Conservation (phyloP, 2,113 vertebrate genomes). For the Bos javanicus region DNA sequence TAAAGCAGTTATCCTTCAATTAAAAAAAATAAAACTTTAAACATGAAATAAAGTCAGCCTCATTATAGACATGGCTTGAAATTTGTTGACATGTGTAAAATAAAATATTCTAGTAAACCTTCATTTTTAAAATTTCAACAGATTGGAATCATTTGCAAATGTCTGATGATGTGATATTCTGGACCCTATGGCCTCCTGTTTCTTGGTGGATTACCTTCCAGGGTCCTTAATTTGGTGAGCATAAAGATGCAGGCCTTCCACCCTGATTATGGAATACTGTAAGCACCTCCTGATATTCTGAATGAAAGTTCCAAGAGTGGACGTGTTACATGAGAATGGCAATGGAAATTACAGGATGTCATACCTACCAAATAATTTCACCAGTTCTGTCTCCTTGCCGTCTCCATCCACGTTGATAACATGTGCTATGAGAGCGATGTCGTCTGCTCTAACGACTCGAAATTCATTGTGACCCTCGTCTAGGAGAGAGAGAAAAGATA, state of each 20-base stretch:
- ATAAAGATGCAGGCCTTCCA: neutral
- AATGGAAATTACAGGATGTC: neutral
- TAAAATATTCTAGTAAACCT: neutral
- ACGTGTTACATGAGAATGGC: neutral
- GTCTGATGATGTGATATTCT: neutral
- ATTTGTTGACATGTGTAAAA: neutral
- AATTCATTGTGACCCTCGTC: accelerated
- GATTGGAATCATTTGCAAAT: neutral
- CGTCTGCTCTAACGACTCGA: accelerated
- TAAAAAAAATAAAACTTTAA: neutral
- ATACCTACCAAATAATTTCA: neutral
- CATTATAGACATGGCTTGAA: neutral
- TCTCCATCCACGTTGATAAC: neutral
- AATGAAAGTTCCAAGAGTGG: accelerated
- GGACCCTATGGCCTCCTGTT: neutral
- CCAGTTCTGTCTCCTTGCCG: neutral
- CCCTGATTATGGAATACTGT: neutral
- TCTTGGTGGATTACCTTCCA: neutral
- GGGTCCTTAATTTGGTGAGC: neutral
- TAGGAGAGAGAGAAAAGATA: neutral
- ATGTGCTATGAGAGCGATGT: neutral
- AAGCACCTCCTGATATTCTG: neutral
- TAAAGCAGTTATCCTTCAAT: neutral
- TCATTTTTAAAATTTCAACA: neutral
- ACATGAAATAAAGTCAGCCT: neutral